Base-by-base conservation (phyloP, 1,140 invertebrate genomes). In the Drosophila ironensis region DNA sequence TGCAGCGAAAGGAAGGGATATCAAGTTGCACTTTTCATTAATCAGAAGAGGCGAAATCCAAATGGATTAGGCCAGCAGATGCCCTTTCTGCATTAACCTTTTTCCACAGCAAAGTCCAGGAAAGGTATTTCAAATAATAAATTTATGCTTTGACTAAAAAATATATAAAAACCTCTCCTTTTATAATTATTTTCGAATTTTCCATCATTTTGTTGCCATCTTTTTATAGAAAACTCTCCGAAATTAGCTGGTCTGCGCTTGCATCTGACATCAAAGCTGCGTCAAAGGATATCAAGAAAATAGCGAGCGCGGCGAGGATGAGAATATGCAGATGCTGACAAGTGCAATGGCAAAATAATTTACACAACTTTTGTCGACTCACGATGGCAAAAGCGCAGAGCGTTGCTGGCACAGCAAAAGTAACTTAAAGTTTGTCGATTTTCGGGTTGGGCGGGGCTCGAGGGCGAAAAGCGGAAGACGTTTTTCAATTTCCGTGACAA, bases 11-110 rank as follows among this genome's bases (percentile, higher is more conserved):
- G 38, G 20, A 42, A 27, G 37, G 12, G 51, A 42, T 60, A 54
- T 56, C 35, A 73, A 71, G 68, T 74, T 84, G 80, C 80, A 78
- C 80, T 86, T 84, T 86, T 84, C 80, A 84, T 84, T 84, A 86
- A 84, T 70, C 69, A 78, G 61, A 59, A 60, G 57, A 64, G 50
- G 16, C 54, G 61, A 60, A 82, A 50, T 38, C 6, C 11, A n/a
- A n/a, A n/a, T n/a, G 7, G 28, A 20, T 17, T 38, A 37, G 35
- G 33, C 27, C 8, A 37, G 24, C 30, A 22, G 9, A 63, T 63
- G 56, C 56, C 33, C 57, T 64, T 17, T n/a, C 4, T 16, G n/a
- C n/a, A n/a, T n/a, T n/a, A n/a, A n/a, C n/a, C n/a, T n/a, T n/a
- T n/a, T n/a, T n/a, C n/a, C n/a, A n/a, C n/a, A n/a, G n/a, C n/a